These are phyloP conservation scores for Patagioenas fasciata DNA, from an alignment of 2,113 vertebrate species.

Conservation along the genomic window DNA sequence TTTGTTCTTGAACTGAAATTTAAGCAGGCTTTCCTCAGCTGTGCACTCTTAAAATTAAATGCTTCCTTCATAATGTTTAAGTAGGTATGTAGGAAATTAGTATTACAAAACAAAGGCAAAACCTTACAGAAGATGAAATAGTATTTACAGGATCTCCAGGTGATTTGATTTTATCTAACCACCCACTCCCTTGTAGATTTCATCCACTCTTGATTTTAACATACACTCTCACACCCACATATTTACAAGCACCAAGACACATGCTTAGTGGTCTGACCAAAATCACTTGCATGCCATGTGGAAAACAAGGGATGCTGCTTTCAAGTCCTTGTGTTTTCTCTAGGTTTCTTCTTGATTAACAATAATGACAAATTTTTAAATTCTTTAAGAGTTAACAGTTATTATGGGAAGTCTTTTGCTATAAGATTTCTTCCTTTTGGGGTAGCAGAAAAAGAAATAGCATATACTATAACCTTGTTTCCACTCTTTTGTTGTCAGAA, in stretches of 20 bases:
- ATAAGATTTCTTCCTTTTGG: neutral
- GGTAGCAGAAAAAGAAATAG: neutral
- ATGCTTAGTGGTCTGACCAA: neutral
- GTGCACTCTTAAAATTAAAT: neutral
- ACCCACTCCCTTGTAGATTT: neutral
- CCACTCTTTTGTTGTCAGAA: neutral
- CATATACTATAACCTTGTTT: neutral
- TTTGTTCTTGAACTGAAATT: neutral
- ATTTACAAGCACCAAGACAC: neutral
- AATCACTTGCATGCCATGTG: neutral
- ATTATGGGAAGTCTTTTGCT: neutral
- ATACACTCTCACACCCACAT: neutral
- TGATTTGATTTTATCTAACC: neutral
- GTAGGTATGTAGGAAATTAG: neutral
- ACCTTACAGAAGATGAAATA: neutral
- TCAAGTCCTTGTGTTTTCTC: neutral
- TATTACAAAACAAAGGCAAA: neutral
- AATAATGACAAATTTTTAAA: neutral
- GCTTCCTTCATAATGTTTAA: neutral
- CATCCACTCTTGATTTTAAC: neutral
- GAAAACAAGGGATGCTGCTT: neutral
- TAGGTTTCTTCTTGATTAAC: neutral
- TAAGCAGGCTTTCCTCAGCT: neutral
- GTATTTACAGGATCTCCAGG: neutral
- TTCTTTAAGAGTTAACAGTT: neutral